phyloP scores from a whole-genome alignment of 2,797 vertebrate genomes.

The Chiroxiphia lanceolata region DNA sequence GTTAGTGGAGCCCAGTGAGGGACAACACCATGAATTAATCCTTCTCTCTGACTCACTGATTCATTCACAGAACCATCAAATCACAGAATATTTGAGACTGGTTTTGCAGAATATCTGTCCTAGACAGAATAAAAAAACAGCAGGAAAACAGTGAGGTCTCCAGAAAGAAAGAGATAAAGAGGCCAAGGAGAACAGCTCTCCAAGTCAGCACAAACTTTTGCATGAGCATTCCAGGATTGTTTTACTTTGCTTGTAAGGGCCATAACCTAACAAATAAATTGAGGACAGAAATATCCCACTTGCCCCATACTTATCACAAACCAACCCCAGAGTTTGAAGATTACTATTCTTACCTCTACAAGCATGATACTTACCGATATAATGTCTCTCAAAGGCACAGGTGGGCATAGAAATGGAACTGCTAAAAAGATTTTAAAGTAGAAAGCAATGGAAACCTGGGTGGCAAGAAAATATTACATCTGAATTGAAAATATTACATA shows the following conservation, averaged over 20 bases:
- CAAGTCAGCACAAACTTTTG: neutral
- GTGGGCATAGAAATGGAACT: neutral
- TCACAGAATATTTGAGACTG: neutral
- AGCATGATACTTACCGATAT: neutral
- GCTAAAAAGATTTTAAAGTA: neutral
- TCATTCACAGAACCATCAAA: neutral
- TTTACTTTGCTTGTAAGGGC: neutral
- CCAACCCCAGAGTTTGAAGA: neutral
- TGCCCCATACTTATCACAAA: neutral
- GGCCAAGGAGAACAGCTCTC: neutral
- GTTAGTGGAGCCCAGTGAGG: neutral
- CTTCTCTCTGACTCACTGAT: neutral
- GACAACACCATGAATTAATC: neutral
- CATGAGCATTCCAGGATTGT: neutral
- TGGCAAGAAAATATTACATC: slow-evolving; percentile 32
- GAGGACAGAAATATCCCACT: neutral
- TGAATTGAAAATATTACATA: neutral
- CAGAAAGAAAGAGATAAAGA: neutral
- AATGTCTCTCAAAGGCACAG: neutral
- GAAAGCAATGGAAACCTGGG: neutral
- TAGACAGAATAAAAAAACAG: neutral
- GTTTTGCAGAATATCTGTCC: neutral
- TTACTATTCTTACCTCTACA: neutral
- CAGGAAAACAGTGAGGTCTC: neutral
- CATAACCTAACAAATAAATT: neutral